Evolutionary conservation across 2,797 vertebrate genomes (phyloP).

Genomic region (Mastacembelus armatus): DNA sequence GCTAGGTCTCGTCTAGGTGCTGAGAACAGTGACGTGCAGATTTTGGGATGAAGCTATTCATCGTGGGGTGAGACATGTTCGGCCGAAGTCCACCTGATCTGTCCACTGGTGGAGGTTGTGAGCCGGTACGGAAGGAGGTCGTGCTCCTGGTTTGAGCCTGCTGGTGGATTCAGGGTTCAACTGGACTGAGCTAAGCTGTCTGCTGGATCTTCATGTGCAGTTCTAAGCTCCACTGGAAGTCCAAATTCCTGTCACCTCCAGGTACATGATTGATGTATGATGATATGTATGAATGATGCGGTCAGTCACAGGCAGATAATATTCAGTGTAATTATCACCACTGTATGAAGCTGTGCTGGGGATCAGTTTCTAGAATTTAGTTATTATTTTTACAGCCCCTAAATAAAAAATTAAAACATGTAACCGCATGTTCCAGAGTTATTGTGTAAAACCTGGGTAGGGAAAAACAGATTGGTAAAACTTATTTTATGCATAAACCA

Average conservation of each 20-base stretch:
- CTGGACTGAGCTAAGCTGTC: conserved; percentile 25
- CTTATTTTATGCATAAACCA: not conserved
- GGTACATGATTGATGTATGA: conserved; percentile 62
- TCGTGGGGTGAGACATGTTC: conserved; percentile 67
- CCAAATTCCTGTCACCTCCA: conserved; percentile 37
- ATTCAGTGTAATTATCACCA: conserved; percentile 30
- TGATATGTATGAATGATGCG: conserved; percentile 51
- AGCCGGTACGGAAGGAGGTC: conserved; percentile 29
- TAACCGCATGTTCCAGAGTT: not conserved
- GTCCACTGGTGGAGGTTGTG: conserved; percentile 50
- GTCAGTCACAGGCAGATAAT: conserved; percentile 47
- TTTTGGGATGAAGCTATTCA: conserved; percentile 50
- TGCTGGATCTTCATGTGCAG: conserved; percentile 32
- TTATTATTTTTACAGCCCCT: not conserved
- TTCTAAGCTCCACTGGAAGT: conserved; percentile 47
- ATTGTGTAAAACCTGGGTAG: too few relatives aligned
- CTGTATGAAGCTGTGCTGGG: not conserved
- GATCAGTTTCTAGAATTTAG: conserved; percentile 8
- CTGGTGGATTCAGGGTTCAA: conserved; percentile 37
- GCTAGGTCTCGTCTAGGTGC: conserved; percentile 20
- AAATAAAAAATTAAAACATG: not conserved
- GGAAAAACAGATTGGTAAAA: not conserved
- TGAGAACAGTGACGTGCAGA: conserved; percentile 30
- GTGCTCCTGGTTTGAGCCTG: conserved; percentile 36
- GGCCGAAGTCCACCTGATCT: conserved; percentile 71